A percentile compares a stretch with the other conserved stretches of the same genome.
These are phyloP conservation scores for Drosophila simulans DNA, from an alignment of 1,140 invertebrate species.

Conservation along the genomic window DNA sequence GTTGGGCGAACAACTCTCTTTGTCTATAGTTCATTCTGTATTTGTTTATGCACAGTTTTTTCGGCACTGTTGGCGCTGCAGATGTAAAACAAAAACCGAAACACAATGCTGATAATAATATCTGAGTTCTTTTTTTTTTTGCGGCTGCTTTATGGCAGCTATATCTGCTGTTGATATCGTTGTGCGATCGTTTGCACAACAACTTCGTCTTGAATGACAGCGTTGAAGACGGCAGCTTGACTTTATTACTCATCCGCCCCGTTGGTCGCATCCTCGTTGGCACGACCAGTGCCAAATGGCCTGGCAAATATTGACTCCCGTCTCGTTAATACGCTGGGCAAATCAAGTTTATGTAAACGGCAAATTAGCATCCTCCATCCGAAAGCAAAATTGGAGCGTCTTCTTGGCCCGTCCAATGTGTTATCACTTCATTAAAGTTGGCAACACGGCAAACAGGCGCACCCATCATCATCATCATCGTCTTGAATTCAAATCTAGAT, in stretches of 20 bases:
- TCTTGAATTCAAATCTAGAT: constrained; percentile 28
- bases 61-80: constrained; percentile 42
- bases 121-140: not conserved
- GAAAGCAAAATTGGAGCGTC: constrained; percentile 43
- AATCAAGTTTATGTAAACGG: constrained; percentile 58
- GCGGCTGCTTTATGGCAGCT: constrained; percentile 8
- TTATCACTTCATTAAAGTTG: constrained; percentile 71
- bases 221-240: constrained; percentile 54
- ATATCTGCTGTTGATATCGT: constrained; percentile 50
- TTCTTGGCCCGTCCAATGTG: constrained; percentile 4
- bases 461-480: constrained; percentile 28
- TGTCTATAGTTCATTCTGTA: constrained; percentile 11
- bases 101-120: constrained; percentile 49
- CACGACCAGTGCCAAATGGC: constrained; percentile 71
- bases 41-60: constrained; percentile 30
- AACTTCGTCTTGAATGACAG: constrained; percentile 28
- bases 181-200: constrained; percentile 61
- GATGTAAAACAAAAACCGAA: constrained; percentile 19
- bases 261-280: constrained; percentile 53
- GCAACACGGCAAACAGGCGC: constrained; percentile 38
- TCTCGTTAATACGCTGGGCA: constrained; percentile 61
- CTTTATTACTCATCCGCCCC: constrained; percentile 79
- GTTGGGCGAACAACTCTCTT: constrained; percentile 24
- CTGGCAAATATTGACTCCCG: constrained; percentile 58
- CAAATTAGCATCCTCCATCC: constrained; percentile 36